Base-by-base conservation (phyloP, 2,888 invertebrate species). In the Lasioglossum lativentre region DNA sequence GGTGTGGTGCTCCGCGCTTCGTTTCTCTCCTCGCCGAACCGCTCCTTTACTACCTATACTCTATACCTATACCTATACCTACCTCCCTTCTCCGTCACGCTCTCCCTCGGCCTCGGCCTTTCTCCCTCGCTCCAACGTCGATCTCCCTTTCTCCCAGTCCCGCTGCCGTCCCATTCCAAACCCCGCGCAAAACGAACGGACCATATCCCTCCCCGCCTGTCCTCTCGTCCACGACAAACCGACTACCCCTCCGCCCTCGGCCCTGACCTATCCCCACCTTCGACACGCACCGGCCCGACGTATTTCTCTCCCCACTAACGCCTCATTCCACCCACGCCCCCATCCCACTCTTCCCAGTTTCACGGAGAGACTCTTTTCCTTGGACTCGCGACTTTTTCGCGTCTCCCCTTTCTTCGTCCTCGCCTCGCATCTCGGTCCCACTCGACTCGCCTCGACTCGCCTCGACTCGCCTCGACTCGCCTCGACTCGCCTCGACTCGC, bases 281-380 rank as follows among this genome's bases (percentile, higher is more conserved):
- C 66, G 82, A 56, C 78, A 75, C 86, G 76, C 85, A 82, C 78
- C 86, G 84, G 85, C 89, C 79, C 89, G 79, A 89, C 86, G 86
- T 87, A 84, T 90, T 89, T 89, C 89, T 86, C 90, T 80, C 89
- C 88, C 88, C 89, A 86, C 91, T 85, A 76, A 59, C 77, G 72
- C 86, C 93, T 90, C 93, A 93, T 92, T 92, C 94, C 95, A 95
- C 95, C 94, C 94, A 95, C 95, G 94, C 94, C 94, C 94, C 94
- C 94, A 93, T 93, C 93, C 94, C 92, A 93, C 93, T 93, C 91
- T 90, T 82, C 83, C 56, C 73, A 78, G 79, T 85, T 88, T 86
- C 82, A 66, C 81, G 85, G 81, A 81, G 82, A 82, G 42, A 82
- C 85, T 89, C 86, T 85, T 88, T 83, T 84, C 82, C 75, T 87